phyloP scores from a whole-genome alignment of 2,113 vertebrate species.

The Pundamilia nyererei region DNA sequence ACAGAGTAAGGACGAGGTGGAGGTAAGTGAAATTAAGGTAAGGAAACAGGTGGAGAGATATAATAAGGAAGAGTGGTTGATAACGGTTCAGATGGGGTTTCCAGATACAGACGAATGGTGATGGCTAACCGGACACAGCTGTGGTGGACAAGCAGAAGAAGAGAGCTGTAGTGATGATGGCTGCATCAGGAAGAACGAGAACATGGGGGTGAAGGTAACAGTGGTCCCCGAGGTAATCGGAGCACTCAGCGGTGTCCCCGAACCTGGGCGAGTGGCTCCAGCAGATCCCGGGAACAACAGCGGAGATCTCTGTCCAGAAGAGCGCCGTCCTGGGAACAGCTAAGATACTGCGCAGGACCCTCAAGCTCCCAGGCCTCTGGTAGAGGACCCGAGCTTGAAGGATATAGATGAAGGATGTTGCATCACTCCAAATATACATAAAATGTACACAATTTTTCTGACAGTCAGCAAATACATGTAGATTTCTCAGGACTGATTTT shows the following conservation, averaged over 20 bases:
- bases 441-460: neutral
- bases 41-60: neutral
- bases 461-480: neutral
- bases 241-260: fast-evolving
- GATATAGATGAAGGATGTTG: neutral
- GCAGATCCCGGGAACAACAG: fast-evolving
- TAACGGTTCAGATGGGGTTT: neutral
- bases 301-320: neutral
- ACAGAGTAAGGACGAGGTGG: neutral
- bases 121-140: neutral
- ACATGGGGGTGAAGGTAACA: neutral
- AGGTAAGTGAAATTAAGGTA: neutral
- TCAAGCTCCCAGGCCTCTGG: neutral
- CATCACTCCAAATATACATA: neutral
- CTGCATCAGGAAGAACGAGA: neutral
- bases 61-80: neutral
- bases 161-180: neutral
- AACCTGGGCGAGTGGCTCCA: neutral
- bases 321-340: neutral
- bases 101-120: neutral
- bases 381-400: fast-evolving
- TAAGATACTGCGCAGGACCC: fast-evolving
- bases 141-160: neutral
- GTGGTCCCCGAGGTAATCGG: neutral
- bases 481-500: neutral